Base-by-base conservation (phyloP, 1,140 invertebrate species). In the Harlomillsia oculata region DNA sequence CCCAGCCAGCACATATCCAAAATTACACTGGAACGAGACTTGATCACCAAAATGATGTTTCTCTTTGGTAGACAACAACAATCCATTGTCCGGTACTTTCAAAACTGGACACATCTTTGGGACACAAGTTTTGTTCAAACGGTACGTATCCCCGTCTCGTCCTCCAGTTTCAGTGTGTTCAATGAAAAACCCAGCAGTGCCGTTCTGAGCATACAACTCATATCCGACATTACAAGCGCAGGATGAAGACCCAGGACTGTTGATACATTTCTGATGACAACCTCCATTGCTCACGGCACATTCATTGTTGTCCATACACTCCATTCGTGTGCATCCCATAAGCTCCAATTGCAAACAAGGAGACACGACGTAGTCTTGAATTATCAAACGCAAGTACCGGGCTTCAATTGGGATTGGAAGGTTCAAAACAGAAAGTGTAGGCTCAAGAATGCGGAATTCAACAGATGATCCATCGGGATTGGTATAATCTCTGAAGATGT, bases 121-220 rank as follows among this genome's bases (percentile, higher is more conserved):
- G 29, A 97, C 91, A 72, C 91, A 96, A 16, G 91, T 94, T 75
- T 97, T 96, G 69, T 97, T 97, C 59, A 87, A 78, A 69, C 92
- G 84, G 71, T 87, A 89, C 2, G 82, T 77, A 72, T 97, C 93
- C 3, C 88, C 87, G 68, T 92, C 86, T 62, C 86, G 74, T 61
- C 83, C 73, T 6, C 95, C 95, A 55, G 80, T 83, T 77, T 98
- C 95, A 11, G 80, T 82, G 58, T 75, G 74, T 66, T 87, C 85
- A 60, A 97, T 80, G 23, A 73, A 67, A 63, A 84, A 96, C n/a
- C 89, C 90, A 61, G 89, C 87, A 1, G 92, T 97, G 20, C 92
- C 92, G 69, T 97, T 93, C 29, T 78, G 71, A 16, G 80, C 80
- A 71, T 89, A 98, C 9, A 99, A 73, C 66, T 96, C 89, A 70